Base-by-base conservation (phyloP, 2,797 vertebrate species). In the Emys orbicularis region DNA sequence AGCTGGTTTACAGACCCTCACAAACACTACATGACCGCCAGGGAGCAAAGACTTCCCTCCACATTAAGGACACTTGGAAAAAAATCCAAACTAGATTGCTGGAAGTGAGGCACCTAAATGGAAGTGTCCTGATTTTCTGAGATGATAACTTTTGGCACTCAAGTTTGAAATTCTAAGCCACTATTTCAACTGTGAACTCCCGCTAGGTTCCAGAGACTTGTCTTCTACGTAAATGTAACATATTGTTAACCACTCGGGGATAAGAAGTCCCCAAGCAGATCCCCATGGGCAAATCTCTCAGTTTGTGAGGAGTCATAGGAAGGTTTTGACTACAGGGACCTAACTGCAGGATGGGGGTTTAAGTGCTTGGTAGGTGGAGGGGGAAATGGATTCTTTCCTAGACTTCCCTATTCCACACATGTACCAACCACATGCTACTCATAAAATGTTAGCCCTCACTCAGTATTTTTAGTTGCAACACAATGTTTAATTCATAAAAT, bases 51-150 rank as follows among this genome's bases (percentile, higher is more conserved):
- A 1, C 5, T 12, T 41, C n/a, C 68, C 21, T 72, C n/a, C 68
- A 72, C 68, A 25, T 72, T 72, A 72, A 37, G 37, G 68, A 41
- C 19, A 21, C 19, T 41, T 41, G 54, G 21, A 72, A 37, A 68
- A 57, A 25, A 29, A 65, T 72, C 21, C 12, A 0, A 0, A 18
- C 1, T 1, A 68, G 81, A 68, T 23, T 15, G 44, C 2, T 0
- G 21, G 21, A 79, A 53, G 44, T 6, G 6, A 76, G 50, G n/a
- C 10, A 9, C 8, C 0, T 0, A 1, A 41, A 41, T 37, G 37
- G 37, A 37, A 72, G 21, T 37, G 21, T 19, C 37, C 21, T 25
- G 21, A 72, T 41, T 72, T 61, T 72, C 19, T 23, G 37, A 5
- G 37, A 54, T 23, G 19, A 53, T 53, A 10, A 54, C 37, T 72